A percentile compares a stretch with the other conserved stretches of the same genome.
Conservation (phyloP, 2,113 vertebrate species). For the Sclerurus mexicanus region DNA sequence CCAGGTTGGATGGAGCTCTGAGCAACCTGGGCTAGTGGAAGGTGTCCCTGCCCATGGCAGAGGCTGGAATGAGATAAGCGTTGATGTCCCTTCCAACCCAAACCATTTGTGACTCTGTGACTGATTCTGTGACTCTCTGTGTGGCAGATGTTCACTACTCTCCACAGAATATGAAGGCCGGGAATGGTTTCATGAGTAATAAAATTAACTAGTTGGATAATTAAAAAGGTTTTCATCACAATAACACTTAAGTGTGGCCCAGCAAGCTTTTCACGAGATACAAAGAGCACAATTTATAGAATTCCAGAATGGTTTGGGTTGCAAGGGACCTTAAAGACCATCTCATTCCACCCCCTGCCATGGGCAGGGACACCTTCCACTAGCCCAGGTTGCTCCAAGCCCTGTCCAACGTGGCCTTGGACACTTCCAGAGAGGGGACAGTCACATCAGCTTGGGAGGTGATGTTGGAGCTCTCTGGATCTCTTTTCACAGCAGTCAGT, state of each 20-base stretch:
- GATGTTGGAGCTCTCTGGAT: not conserved
- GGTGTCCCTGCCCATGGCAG: not conserved
- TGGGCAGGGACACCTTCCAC: not conserved
- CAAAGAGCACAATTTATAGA: rapidly evolving
- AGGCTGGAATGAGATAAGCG: not conserved
- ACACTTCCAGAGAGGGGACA: not conserved
- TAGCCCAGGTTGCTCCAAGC: rapidly evolving
- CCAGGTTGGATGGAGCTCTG: not conserved
- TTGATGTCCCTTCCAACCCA: not conserved
- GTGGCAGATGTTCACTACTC: not conserved
- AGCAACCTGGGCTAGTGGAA: not conserved
- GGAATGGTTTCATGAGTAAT: not conserved
- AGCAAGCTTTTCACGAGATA: not conserved
- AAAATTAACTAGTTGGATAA: not conserved
- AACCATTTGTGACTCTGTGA: not conserved
- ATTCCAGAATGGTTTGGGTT: not conserved
- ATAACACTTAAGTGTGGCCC: not conserved
- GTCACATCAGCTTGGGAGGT: not conserved
- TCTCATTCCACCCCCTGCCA: rapidly evolving
- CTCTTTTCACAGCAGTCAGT: not conserved
- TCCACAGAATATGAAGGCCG: not conserved
- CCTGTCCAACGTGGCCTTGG: rapidly evolving
- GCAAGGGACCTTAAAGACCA: rapidly evolving
- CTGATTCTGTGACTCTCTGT: not conserved
- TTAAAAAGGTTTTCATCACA: not conserved